These are phyloP conservation scores for Hippoglossus hippoglossus DNA, from an alignment of 2,797 vertebrate genomes.

Conservation along the genomic window DNA sequence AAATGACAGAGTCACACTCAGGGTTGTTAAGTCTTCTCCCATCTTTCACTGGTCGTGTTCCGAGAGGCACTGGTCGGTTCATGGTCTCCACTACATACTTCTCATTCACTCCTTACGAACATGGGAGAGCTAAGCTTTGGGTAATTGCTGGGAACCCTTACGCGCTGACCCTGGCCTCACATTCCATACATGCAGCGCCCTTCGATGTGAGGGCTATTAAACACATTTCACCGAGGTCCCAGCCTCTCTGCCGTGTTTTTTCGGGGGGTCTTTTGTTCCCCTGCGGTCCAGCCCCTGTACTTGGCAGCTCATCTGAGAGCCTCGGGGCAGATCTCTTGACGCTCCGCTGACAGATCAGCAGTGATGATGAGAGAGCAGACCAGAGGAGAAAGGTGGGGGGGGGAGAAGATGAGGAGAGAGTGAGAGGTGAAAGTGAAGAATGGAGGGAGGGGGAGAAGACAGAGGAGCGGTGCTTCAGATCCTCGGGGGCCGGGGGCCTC, in stretches of 20 bases:
- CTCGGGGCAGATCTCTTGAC: constrained; percentile 71
- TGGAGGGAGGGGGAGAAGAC: constrained; percentile 68
- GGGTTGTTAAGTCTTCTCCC: constrained; percentile 4
- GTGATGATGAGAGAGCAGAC: constrained; percentile 65
- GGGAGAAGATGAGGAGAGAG: constrained; percentile 57
- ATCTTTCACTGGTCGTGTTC: constrained; percentile 46
- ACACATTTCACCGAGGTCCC: constrained; percentile 68
- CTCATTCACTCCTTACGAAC: constrained; percentile 31
- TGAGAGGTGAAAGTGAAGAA: constrained; percentile 79
- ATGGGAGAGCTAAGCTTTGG: constrained; percentile 37
- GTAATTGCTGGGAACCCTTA: constrained; percentile 68
- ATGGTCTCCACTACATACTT: constrained; percentile 19
- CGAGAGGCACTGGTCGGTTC: constrained; percentile 28
- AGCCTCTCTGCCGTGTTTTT: constrained; percentile 66
- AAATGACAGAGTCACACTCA: neutral
- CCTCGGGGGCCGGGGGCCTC: constrained; percentile 60
- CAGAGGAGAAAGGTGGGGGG: constrained; percentile 33
- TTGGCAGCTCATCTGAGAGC: constrained; percentile 84
- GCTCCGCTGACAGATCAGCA: constrained; percentile 76
- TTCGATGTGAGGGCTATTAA: constrained; percentile 73
- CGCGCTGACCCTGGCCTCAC: constrained; percentile 54
- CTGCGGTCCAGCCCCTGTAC: constrained; percentile 64
- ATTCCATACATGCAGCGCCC: constrained; percentile 71
- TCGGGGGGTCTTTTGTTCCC: constrained; percentile 62
- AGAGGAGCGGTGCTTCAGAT: constrained; percentile 70